These are phyloP conservation scores for Bombus ignitus DNA, from an alignment of 1,140 invertebrate species.

Conservation along the genomic window DNA sequence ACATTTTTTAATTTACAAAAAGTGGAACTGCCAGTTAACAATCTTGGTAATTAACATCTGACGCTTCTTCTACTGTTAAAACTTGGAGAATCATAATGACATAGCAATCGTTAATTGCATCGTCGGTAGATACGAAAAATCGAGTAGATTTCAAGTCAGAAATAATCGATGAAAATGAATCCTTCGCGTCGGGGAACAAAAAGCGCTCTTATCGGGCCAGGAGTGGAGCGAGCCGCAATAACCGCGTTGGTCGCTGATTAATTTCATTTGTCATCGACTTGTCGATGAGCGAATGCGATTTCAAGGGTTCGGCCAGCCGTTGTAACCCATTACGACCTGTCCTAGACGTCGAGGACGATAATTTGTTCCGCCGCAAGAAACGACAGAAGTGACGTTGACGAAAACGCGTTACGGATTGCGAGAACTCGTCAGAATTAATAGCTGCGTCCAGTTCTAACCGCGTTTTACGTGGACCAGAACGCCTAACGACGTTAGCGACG, in stretches of 20 bases:
- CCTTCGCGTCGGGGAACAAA: not conserved
- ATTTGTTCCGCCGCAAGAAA: conserved; percentile 32
- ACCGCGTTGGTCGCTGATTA: not conserved
- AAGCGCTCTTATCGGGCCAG: not conserved
- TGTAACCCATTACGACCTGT: conserved; percentile 37
- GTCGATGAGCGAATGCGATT: conserved; percentile 30
- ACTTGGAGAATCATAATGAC: not conserved
- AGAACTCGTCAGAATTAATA: conserved; percentile 32
- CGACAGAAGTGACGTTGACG: conserved; percentile 38
- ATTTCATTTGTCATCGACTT: conserved; percentile 32
- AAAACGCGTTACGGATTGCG: not conserved
- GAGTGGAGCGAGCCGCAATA: not conserved
- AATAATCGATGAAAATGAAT: not conserved
- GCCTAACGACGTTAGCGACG: not conserved
- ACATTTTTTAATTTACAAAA: too few relatives aligned
- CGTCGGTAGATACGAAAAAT: not conserved
- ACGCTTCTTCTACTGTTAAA: not conserved
- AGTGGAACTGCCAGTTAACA: too few relatives aligned
- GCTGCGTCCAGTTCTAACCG: conserved; percentile 3
- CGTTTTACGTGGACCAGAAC: not conserved
- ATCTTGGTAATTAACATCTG: not conserved
- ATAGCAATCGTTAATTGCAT: not conserved
- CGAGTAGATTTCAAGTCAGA: not conserved
- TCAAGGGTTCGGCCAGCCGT: not conserved
- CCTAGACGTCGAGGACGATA: conserved; percentile 16